Evolutionary conservation across 2,113 vertebrate species (phyloP).

Genomic region (Tragelaphus scriptus): DNA sequence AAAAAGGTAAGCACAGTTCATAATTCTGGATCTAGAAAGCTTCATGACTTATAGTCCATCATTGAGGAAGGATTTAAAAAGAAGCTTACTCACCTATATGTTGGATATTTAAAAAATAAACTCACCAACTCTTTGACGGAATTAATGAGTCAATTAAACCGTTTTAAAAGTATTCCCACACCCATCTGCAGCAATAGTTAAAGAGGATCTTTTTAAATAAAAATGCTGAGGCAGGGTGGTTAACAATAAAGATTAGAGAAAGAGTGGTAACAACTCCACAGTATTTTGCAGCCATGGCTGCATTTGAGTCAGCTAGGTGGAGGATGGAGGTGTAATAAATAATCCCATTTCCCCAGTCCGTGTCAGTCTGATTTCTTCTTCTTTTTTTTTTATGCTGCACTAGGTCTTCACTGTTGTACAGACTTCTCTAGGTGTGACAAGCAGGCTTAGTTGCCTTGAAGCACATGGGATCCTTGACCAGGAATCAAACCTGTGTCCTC

Average conservation of each 20-base stretch:
- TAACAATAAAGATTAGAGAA: not conserved
- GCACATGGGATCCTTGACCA: not conserved
- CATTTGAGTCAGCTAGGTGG: not conserved
- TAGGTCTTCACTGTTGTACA: not conserved
- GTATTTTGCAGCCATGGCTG: not conserved
- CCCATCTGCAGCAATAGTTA: not conserved
- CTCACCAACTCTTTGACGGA: not conserved
- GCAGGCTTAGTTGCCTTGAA: not conserved
- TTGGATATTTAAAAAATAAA: conserved; percentile 14
- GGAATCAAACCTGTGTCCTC: not conserved
- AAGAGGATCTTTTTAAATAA: not conserved
- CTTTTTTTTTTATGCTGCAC: not conserved
- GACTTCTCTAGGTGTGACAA: not conserved
- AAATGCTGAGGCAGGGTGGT: not conserved
- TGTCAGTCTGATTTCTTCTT: not conserved
- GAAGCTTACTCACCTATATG: not conserved
- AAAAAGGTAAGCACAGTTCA: not conserved
- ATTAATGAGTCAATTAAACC: conserved; percentile 19
- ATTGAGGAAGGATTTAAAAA: not conserved
- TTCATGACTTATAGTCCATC: not conserved
- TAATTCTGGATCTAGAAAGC: not conserved
- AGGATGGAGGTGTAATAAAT: not conserved
- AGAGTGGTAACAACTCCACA: too few species aligned
- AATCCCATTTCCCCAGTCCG: not conserved
- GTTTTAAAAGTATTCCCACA: not conserved